A percentile compares a stretch with the other conserved stretches of the same genome.
Conservation (phyloP, 53 echinoderm and acorn worm genomes). For the Antedon mediterranea region DNA sequence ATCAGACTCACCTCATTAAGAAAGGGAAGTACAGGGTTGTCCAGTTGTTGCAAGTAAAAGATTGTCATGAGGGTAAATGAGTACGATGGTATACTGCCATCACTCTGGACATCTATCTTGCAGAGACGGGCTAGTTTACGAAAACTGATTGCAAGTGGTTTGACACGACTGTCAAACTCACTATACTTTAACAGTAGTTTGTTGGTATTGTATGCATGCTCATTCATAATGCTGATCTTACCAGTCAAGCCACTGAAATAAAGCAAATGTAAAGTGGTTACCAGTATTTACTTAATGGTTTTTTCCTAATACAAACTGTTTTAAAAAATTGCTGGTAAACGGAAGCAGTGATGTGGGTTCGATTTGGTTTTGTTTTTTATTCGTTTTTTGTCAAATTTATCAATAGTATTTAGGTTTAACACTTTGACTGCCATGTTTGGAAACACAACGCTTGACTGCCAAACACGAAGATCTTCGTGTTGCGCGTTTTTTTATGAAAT, state of each 20-base stretch:
- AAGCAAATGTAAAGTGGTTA: constrained; percentile 13
- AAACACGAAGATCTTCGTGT: too few species aligned
- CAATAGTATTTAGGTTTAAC: too few species aligned
- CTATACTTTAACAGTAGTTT: constrained; percentile 49
- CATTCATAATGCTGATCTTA: constrained; percentile 53
- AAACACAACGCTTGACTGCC: too few species aligned
- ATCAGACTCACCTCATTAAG: constrained; percentile 53
- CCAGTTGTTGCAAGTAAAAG: constrained; percentile 70
- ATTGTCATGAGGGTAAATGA: constrained; percentile 67
- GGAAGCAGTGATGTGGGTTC: too few species aligned
- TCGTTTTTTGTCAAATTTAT: too few species aligned
- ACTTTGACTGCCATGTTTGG: too few species aligned
- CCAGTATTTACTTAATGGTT: too few species aligned
- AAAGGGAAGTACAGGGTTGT: constrained; percentile 59
- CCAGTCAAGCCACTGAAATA: constrained; percentile 43
- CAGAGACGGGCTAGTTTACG: constrained; percentile 80
- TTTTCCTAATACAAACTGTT: too few species aligned
- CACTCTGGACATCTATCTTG: constrained; percentile 61
- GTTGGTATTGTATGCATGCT: constrained; percentile 34
- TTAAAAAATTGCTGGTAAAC: too few species aligned
- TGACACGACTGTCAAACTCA: constrained; percentile 43
- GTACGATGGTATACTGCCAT: constrained; percentile 78
- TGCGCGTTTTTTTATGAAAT: too few species aligned
- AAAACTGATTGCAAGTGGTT: constrained; percentile 44
- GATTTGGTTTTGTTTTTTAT: too few species aligned